Conservation (phyloP, 2,113 vertebrate genomes). For the Catharus bicknelli region DNA sequence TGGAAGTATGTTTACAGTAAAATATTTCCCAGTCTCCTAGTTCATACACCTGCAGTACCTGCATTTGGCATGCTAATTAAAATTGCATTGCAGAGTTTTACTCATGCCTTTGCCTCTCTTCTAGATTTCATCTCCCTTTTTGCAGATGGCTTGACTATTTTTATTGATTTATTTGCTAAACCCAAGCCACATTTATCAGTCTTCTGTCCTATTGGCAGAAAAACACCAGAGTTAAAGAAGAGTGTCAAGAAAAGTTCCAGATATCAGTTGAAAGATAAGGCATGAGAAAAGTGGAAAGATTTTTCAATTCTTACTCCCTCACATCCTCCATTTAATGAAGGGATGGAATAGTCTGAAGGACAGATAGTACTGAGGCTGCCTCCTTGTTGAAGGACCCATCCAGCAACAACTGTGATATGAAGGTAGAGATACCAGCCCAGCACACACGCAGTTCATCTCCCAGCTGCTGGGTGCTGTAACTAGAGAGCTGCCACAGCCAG, state of each 20-base stretch:
- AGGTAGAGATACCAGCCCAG: background rate
- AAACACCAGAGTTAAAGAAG: background rate
- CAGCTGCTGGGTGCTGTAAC: background rate
- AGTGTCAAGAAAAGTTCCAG: background rate
- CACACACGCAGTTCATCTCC: too few species aligned
- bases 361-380: background rate
- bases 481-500: background rate
- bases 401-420: background rate
- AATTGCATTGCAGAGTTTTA: conserved; percentile 28
- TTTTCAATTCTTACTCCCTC: conserved; percentile 6
- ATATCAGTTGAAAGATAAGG: conserved; percentile 29
- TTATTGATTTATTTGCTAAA: conserved; percentile 37
- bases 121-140: background rate
- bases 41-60: conserved; percentile 37
- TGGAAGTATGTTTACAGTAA: conserved; percentile 52
- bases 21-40: conserved; percentile 30
- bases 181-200: conserved; percentile 26
- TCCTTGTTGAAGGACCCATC: background rate
- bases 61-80: conserved; percentile 33
- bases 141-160: conserved; percentile 23
- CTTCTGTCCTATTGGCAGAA: conserved; percentile 14
- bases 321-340: background rate
- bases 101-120: background rate
- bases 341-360: background rate
- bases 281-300: conserved; percentile 12